These are phyloP conservation scores for Hoplias malabaricus DNA, from an alignment of 2,113 vertebrate species.

Conservation along the genomic window DNA sequence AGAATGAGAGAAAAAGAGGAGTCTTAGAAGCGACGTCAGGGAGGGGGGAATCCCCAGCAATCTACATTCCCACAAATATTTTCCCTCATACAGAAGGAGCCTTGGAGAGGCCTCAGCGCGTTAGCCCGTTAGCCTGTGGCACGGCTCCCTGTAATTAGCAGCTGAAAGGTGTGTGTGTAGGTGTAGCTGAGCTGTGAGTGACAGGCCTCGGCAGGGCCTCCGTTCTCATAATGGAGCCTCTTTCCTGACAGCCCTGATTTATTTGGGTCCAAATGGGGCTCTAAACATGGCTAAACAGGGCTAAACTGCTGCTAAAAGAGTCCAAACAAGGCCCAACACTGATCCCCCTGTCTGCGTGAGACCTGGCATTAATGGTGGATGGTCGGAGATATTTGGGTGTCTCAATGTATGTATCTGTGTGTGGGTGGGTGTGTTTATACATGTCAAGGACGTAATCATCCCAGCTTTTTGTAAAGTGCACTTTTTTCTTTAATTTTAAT, in stretches of 20 bases:
- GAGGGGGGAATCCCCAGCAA: conserved; percentile 36
- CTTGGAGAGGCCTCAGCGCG: conserved; percentile 54
- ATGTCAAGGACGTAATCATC: not conserved
- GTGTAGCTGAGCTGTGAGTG: conserved; percentile 69
- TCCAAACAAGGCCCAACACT: conserved; percentile 63
- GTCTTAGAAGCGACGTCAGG: not conserved
- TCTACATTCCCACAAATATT: conserved; percentile 67
- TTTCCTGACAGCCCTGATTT: conserved; percentile 74
- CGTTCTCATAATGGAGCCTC: conserved; percentile 75
- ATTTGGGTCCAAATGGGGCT: conserved; percentile 74
- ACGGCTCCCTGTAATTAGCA: conserved; percentile 75
- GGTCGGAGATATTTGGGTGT: conserved; percentile 44
- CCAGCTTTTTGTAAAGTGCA: too few species aligned
- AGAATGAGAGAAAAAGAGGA: conserved; percentile 7
- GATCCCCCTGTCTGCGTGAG: conserved; percentile 69
- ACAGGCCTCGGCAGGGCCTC: conserved; percentile 64
- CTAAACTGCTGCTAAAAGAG: conserved; percentile 63
- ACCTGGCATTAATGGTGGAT: conserved; percentile 61
- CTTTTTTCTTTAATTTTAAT: too few species aligned
- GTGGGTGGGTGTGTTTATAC: not conserved
- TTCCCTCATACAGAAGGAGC: conserved; percentile 58
- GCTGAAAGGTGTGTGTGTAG: conserved; percentile 72
- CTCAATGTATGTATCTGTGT: conserved; percentile 24
- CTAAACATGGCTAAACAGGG: conserved; percentile 65
- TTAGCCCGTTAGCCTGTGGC: conserved; percentile 38